phyloP scores from a whole-genome alignment of 1,140 invertebrate genomes.

The Xylocopa sonorina region DNA sequence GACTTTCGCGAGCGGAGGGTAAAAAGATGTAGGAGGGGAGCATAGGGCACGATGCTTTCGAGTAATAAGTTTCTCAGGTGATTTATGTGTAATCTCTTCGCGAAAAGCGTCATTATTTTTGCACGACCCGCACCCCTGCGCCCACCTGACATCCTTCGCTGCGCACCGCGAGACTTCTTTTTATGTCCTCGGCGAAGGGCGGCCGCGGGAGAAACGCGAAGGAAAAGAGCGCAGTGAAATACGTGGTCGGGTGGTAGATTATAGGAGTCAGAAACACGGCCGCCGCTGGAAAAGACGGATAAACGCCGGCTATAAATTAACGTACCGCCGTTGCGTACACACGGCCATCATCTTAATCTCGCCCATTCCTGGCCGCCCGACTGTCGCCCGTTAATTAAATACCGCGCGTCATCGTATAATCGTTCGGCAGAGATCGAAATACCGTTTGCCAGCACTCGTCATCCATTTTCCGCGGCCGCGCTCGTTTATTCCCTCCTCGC shows the following conservation, averaged over 20 bases:
- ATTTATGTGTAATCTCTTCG: slow-evolving; percentile 53
- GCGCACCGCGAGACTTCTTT: slow-evolving; percentile 27
- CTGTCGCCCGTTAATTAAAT: slow-evolving; percentile 23
- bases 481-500: not conserved
- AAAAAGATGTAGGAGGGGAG: not conserved
- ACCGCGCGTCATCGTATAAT: too few relatives aligned
- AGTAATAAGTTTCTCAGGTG: slow-evolving; percentile 47
- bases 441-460: slow-evolving; percentile 16
- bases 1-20: not conserved
- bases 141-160: slow-evolving; percentile 20
- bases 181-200: slow-evolving; percentile 37
- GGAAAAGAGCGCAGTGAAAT: slow-evolving; percentile 65
- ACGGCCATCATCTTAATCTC: slow-evolving; percentile 53
- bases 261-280: slow-evolving; percentile 59
- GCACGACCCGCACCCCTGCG: not conserved
- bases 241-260: slow-evolving; percentile 66
- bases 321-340: slow-evolving; percentile 34
- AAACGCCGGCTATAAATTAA: slow-evolving; percentile 70
- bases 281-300: slow-evolving; percentile 61
- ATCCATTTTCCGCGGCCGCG: not conserved
- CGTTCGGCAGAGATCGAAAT: too few relatives aligned
- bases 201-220: slow-evolving; percentile 54
- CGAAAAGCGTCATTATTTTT: slow-evolving; percentile 51
- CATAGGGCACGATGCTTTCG: not conserved
- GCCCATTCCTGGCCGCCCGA: slow-evolving; percentile 38